Percentiles rank a stretch among this genome's conserved stretches.
Evolutionary conservation across 2,797 vertebrate genomes (phyloP).

Genomic region (Vultur gryphus): DNA sequence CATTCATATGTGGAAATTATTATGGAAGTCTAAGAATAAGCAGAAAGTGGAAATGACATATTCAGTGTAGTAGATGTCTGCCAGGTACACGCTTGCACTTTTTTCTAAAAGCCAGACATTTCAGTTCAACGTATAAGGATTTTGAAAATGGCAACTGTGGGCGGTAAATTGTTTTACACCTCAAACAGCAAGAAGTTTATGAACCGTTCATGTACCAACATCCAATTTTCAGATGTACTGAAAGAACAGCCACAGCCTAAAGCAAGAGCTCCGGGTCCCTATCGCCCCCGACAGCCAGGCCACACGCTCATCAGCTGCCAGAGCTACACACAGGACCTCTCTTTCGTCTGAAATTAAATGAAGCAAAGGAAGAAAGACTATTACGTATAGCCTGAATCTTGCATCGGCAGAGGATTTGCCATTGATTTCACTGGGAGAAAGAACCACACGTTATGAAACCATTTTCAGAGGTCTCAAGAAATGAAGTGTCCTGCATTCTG

Average conservation of each 20-base stretch:
- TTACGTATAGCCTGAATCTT: fast-evolving
- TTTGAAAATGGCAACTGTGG: neutral
- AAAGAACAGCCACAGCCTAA: neutral
- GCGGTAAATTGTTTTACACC: slow-evolving; percentile 13
- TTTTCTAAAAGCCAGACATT: slow-evolving; percentile 3
- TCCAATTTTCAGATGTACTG: neutral
- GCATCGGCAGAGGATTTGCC: neutral
- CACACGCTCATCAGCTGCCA: neutral
- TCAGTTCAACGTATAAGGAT: neutral
- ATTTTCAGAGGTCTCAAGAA: neutral
- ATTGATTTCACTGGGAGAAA: neutral
- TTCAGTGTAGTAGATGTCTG: neutral
- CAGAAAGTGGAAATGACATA: slow-evolving; percentile 20
- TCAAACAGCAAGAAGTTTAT: slow-evolving; percentile 1
- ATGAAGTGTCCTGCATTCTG: neutral
- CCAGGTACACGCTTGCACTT: neutral
- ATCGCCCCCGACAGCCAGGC: neutral
- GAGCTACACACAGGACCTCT: neutral
- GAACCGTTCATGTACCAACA: neutral
- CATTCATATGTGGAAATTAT: slow-evolving; percentile 50
- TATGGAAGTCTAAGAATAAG: slow-evolving; percentile 28
- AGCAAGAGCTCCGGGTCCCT: neutral
- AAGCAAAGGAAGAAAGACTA: neutral
- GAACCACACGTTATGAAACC: neutral
- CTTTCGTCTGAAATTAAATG: fast-evolving